Percentiles rank a stretch among this genome's conserved stretches.
phyloP scores from a whole-genome alignment of 1,140 invertebrate genomes.

The Drosophila sp. region DNA sequence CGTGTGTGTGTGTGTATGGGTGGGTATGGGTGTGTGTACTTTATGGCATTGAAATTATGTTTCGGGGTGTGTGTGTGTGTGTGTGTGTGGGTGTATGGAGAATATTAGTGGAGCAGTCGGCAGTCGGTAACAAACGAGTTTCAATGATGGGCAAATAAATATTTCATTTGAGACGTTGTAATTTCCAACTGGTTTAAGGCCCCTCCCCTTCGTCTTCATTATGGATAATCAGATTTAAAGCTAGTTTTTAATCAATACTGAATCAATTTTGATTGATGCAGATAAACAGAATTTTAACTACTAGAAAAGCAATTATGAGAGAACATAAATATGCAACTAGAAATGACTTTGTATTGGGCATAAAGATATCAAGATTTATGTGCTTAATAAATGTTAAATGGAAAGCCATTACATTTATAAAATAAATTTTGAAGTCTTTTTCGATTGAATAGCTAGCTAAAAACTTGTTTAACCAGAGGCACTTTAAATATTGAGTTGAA shows the following conservation, averaged over 20 bases:
- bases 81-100: not conserved
- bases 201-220: not conserved
- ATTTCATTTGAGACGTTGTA: conserved; percentile 1
- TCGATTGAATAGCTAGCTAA: no score
- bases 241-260: not conserved
- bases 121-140: conserved; percentile 1
- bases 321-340: no score
- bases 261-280: no score
- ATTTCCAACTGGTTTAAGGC: not conserved
- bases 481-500: no score
- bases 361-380: no score
- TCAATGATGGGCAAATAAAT: conserved; percentile 6
- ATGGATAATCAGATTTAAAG: not conserved
- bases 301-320: not conserved
- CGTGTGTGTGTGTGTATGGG: not conserved
- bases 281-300: not conserved
- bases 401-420: no score
- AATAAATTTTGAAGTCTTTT: no score
- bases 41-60: conserved; percentile 11
- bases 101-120: not conserved
- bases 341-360: no score
- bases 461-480: no score
- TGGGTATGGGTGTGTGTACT: not conserved
- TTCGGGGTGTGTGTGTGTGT: not conserved
- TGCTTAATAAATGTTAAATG: no score